A percentile compares a stretch with the other conserved stretches of the same genome.
These are phyloP conservation scores for Himalopsyche anomala DNA, from an alignment of 2,888 invertebrate species.

Conservation along the genomic window DNA sequence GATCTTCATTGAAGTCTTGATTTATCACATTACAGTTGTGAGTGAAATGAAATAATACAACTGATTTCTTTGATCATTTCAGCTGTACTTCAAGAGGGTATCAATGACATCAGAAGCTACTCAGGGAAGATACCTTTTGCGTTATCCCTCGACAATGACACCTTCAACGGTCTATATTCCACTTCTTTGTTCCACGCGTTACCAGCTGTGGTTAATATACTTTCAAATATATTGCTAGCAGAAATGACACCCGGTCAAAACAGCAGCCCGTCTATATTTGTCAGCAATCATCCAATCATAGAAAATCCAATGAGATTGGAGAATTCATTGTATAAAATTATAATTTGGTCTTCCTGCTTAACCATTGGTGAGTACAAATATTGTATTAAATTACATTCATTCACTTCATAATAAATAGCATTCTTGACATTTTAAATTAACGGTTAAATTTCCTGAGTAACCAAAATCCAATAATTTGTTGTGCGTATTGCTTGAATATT, in stretches of 20 bases:
- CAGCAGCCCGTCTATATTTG: slow-evolving; percentile 1
- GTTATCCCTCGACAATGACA: slow-evolving; percentile 71
- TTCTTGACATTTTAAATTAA: too few species aligned
- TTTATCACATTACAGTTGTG: too few species aligned
- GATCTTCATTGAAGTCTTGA: too few species aligned
- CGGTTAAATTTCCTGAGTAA: too few species aligned
- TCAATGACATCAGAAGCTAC: slow-evolving; percentile 69
- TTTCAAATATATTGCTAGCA: slow-evolving; percentile 71
- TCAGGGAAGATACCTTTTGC: slow-evolving; percentile 74
- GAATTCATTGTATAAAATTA: neutral
- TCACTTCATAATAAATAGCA: too few species aligned
- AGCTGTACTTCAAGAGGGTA: slow-evolving; percentile 72
- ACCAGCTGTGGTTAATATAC: slow-evolving; percentile 75
- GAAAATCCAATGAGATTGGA: neutral
- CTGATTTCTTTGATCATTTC: slow-evolving; percentile 63
- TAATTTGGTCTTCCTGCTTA: slow-evolving; percentile 52
- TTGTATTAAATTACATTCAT: too few species aligned
- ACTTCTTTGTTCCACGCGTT: slow-evolving; percentile 76
- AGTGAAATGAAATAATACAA: too few species aligned
- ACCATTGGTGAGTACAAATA: neutral
- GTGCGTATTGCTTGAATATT: too few species aligned
- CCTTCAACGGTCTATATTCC: slow-evolving; percentile 74
- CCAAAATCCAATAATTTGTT: too few species aligned
- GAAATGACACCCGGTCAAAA: slow-evolving; percentile 68
- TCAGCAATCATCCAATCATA: slow-evolving; percentile 44